phyloP scores from a whole-genome alignment of 30 jellyfish, hydroid and myxozoan species.

The Pseudorhiza aurosa region DNA sequence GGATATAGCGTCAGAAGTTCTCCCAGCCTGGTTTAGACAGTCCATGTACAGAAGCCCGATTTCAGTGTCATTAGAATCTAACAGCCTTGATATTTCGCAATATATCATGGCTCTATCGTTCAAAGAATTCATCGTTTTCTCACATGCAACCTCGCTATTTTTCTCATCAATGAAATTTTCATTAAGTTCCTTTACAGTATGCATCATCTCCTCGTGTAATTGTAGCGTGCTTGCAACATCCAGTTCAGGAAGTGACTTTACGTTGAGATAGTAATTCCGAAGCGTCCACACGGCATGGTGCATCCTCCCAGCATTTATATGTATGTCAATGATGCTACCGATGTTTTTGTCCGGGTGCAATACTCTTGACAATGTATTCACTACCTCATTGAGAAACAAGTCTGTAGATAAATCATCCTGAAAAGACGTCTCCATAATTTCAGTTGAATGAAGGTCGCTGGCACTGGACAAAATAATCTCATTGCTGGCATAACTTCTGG shows the following conservation, averaged over 20 bases:
- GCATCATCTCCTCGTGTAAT: constrained; percentile 34
- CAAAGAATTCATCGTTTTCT: background rate
- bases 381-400: constrained; percentile 19
- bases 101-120: constrained; percentile 38
- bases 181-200: constrained; percentile 8
- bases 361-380: background rate
- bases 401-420: background rate
- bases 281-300: constrained; percentile 57
- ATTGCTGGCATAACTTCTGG: background rate
- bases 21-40: constrained; percentile 24
- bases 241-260: constrained; percentile 11
- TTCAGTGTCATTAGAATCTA: constrained; percentile 17
- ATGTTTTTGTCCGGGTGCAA: constrained; percentile 10
- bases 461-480: background rate
- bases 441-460: constrained; percentile 1
- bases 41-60: constrained; percentile 26
- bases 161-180: constrained; percentile 9
- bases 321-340: constrained; percentile 7
- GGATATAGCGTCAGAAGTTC: constrained; percentile 35
- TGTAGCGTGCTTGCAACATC: background rate
- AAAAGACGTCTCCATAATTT: constrained; percentile 18
- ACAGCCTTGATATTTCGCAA: constrained; percentile 27
- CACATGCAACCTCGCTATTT: background rate
- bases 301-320: constrained; percentile 39
- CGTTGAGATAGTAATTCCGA: constrained; percentile 7